These are phyloP conservation scores for Macrosteles quadrilineatus DNA, from an alignment of 1,140 invertebrate species.

Conservation along the genomic window DNA sequence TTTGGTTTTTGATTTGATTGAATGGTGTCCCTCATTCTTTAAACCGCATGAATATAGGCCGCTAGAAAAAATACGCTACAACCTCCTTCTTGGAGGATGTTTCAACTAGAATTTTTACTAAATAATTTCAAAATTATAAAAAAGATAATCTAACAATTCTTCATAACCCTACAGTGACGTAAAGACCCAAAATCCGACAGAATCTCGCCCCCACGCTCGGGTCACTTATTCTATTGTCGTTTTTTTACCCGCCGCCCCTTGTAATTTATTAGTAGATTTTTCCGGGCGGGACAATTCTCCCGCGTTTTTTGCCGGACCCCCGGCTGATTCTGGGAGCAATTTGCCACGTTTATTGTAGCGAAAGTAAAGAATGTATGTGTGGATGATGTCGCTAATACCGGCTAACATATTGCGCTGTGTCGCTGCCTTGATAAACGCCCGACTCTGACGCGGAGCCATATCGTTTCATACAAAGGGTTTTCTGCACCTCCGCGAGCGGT, in stretches of 20 bases:
- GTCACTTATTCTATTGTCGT: conserved; percentile 27
- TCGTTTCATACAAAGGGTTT: not conserved
- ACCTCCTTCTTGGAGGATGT: too few species aligned
- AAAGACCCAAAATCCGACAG: too few species aligned
- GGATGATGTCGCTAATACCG: not conserved
- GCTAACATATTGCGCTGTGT: not conserved
- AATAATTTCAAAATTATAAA: too few species aligned
- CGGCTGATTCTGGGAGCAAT: conserved; percentile 18
- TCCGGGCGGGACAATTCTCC: conserved; percentile 11
- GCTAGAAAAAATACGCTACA: too few species aligned
- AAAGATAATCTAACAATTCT: too few species aligned
- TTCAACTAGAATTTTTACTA: too few species aligned
- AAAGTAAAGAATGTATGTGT: conserved; percentile 19
- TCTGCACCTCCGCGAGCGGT: conserved; percentile 7
- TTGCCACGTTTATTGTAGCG: conserved; percentile 23
- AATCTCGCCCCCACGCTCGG: not conserved
- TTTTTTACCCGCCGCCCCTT: conserved; percentile 21
- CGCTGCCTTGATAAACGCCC: too few species aligned
- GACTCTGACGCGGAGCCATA: not conserved
- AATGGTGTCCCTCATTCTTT: too few species aligned
- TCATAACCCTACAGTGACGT: too few species aligned
- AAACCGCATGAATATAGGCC: too few species aligned
- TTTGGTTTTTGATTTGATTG: too few species aligned
- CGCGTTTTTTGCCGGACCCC: conserved; percentile 2
- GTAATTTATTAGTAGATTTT: conserved; percentile 33